Percentiles rank a stretch among this genome's conserved stretches.
These are phyloP conservation scores for Apogon hyalosoma DNA, from an alignment of 2,797 vertebrate genomes.

Conservation along the genomic window DNA sequence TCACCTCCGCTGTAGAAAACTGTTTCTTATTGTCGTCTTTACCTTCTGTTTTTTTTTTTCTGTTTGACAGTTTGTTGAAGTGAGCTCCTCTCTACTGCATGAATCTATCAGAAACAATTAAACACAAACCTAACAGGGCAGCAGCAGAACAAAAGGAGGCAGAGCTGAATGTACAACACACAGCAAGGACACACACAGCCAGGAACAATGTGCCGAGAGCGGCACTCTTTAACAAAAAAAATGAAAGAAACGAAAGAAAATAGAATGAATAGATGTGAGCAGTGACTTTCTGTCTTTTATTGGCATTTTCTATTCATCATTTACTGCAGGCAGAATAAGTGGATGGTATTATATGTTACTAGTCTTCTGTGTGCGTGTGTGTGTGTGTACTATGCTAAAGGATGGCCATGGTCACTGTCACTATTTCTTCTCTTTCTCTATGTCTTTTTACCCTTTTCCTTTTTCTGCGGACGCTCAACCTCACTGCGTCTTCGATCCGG, in stretches of 20 bases:
- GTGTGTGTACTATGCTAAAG: not conserved
- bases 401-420: constrained; percentile 12
- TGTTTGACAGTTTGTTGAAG: constrained; percentile 16
- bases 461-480: not conserved
- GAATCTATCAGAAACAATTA: constrained; percentile 32
- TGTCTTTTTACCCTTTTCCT: constrained; percentile 5
- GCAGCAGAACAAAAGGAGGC: constrained; percentile 20
- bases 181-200: constrained; percentile 48
- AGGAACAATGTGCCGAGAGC: constrained; percentile 19
- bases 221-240: constrained; percentile 23
- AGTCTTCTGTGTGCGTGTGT: constrained; percentile 11
- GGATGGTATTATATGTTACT: constrained; percentile 26
- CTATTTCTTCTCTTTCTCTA: constrained; percentile 38
- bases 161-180: constrained; percentile 24
- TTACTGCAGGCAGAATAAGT: constrained; percentile 37
- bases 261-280: constrained; percentile 34
- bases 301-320: constrained; percentile 30
- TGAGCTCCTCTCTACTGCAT: not conserved
- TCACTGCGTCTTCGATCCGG: constrained; percentile 10
- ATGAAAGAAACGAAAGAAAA: constrained; percentile 22
- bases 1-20: not conserved
- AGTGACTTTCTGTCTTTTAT: constrained; percentile 51
- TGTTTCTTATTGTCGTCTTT: not conserved
- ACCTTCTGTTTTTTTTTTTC: not conserved
- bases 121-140: constrained; percentile 2